These are phyloP conservation scores for Tachina lurida DNA, from an alignment of 2,888 invertebrate genomes.

Conservation along the genomic window DNA sequence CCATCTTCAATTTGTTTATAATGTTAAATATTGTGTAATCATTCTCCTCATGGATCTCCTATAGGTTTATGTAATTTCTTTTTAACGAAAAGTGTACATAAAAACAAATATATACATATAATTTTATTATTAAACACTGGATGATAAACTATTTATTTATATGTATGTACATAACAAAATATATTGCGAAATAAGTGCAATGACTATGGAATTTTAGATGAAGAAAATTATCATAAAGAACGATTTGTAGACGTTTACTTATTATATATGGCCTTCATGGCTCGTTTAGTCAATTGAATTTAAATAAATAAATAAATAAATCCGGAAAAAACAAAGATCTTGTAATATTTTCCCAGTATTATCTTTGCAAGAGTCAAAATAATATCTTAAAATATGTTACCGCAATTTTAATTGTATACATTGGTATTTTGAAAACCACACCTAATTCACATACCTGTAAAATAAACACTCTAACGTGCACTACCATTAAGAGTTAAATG, in stretches of 20 bases:
- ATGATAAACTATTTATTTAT: too few relatives aligned
- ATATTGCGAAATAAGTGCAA: background rate
- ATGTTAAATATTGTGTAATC: background rate
- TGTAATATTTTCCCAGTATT: background rate
- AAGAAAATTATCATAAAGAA: background rate
- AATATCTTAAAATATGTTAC: too few relatives aligned
- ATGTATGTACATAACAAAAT: background rate
- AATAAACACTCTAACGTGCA: too few relatives aligned
- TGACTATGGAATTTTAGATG: background rate
- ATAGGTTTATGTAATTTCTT: background rate
- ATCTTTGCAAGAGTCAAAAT: too few relatives aligned
- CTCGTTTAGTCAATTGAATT: too few relatives aligned
- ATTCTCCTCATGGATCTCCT: background rate
- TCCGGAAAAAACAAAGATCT: background rate
- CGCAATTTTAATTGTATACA: too few relatives aligned
- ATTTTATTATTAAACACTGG: background rate
- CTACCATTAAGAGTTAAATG: too few relatives aligned
- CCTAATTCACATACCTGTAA: too few relatives aligned
- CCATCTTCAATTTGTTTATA: conserved; percentile 25
- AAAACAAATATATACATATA: too few relatives aligned
- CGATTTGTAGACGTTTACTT: background rate
- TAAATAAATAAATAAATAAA: too few relatives aligned
- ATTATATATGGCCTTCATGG: too few relatives aligned
- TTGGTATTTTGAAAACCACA: too few relatives aligned
- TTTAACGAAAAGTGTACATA: background rate